phyloP scores from a whole-genome alignment of 2,888 invertebrate species.

The Biston stratarius region DNA sequence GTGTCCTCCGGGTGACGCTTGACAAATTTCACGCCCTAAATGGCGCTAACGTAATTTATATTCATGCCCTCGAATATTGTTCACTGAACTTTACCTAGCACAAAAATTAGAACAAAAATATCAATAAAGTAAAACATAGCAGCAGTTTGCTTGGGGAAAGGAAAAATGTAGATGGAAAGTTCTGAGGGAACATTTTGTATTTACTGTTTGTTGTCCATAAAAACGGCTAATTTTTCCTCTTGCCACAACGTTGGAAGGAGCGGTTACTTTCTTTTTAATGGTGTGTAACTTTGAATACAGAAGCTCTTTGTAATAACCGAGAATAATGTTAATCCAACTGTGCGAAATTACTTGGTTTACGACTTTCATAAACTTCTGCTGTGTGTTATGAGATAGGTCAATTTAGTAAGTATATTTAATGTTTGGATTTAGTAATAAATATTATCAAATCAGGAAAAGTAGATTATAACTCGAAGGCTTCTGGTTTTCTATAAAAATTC shows the following conservation, averaged over 20 bases:
- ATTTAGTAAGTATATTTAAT: conserved; percentile 3
- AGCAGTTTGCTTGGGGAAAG: conserved; percentile 7
- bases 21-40: conserved; percentile 23
- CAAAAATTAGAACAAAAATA: conserved; percentile 17
- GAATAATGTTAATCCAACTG: conserved; percentile 35
- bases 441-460: neutral
- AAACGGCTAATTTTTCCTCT: conserved; percentile 23
- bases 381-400: conserved; percentile 6
- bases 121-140: conserved; percentile 15
- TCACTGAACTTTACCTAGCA: conserved; percentile 15
- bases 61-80: conserved; percentile 23
- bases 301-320: conserved; percentile 34
- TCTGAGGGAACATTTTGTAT: conserved; percentile 28
- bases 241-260: conserved; percentile 2
- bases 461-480: too few relatives aligned
- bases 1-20: conserved; percentile 15
- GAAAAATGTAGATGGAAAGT: neutral
- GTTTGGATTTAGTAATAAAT: neutral
- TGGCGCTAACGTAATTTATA: conserved; percentile 22
- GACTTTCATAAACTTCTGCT: conserved; percentile 35
- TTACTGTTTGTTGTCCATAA: conserved; percentile 38
- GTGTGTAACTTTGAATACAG: conserved; percentile 31
- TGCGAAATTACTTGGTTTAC: conserved; percentile 36
- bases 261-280: conserved; percentile 34
- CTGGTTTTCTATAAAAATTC: too few relatives aligned